These are phyloP conservation scores for Proctacanthus coquilletti DNA, from an alignment of 1,140 invertebrate species.

Conservation along the genomic window DNA sequence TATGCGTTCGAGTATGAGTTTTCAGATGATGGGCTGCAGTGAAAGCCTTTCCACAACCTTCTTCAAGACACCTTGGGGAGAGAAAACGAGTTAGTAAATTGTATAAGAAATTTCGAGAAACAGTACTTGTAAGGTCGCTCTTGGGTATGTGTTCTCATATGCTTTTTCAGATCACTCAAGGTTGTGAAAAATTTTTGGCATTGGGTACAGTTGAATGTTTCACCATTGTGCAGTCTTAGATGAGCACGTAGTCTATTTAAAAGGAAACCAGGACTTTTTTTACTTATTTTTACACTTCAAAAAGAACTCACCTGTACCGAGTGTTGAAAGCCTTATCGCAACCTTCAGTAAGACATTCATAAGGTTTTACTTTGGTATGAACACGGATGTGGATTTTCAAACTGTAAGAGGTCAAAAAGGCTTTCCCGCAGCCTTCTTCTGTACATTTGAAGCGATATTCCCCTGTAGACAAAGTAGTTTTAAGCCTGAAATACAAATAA, in stretches of 20 bases:
- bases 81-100: slow-evolving; percentile 9
- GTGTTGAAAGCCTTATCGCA: slow-evolving; percentile 93
- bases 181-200: slow-evolving; percentile 90
- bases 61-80: slow-evolving; percentile 52
- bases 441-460: slow-evolving; percentile 89
- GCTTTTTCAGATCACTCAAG: slow-evolving; percentile 84
- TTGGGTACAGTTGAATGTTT: slow-evolving; percentile 87
- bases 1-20: slow-evolving; percentile 43
- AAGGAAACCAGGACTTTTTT: slow-evolving; percentile 4
- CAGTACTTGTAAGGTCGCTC: slow-evolving; percentile 83
- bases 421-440: slow-evolving; percentile 75
- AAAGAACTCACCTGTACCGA: slow-evolving; percentile 52
- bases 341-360: slow-evolving; percentile 54
- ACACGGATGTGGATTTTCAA: slow-evolving; percentile 88
- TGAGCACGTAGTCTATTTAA: slow-evolving; percentile 67
- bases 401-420: slow-evolving; percentile 88
- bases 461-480: slow-evolving; percentile 37
- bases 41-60: slow-evolving; percentile 81
- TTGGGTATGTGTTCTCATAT: slow-evolving; percentile 79
- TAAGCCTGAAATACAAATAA: slow-evolving; percentile 7
- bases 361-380: slow-evolving; percentile 89
- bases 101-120: slow-evolving; percentile 5
- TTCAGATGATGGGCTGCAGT: slow-evolving; percentile 88
- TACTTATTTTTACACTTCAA: not conserved
- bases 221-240: slow-evolving; percentile 79